Evolutionary conservation across 2,888 invertebrate species (phyloP).

Genomic region (Eristalis arbustorum): DNA sequence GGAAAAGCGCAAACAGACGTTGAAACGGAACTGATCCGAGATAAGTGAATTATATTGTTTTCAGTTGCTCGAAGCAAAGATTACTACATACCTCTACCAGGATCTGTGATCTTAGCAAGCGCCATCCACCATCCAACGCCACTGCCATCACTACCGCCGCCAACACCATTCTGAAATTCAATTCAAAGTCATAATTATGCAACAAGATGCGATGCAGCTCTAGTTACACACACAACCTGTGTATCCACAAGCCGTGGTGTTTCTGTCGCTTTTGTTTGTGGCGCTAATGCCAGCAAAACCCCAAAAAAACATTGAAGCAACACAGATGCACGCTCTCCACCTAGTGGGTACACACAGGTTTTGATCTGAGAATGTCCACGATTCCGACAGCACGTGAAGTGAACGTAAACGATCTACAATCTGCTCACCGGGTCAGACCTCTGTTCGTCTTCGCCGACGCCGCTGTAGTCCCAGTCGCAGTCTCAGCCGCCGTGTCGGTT

Average conservation of each 20-base stretch:
- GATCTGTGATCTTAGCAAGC: constrained; percentile 54
- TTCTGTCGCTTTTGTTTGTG: constrained; percentile 34
- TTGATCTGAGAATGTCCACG: constrained; percentile 64
- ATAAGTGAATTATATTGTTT: constrained; percentile 46
- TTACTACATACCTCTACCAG: constrained; percentile 39
- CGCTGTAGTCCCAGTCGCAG: neutral
- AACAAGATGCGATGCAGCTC: constrained; percentile 64
- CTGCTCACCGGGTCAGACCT: constrained; percentile 63
- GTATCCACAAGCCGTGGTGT: neutral
- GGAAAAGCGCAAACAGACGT: constrained; percentile 5
- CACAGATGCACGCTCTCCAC: constrained; percentile 25
- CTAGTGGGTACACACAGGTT: constrained; percentile 30
- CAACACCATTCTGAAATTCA: constrained; percentile 11
- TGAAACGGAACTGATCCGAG: constrained; percentile 37
- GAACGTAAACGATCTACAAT: constrained; percentile 68
- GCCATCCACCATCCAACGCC: constrained; percentile 45
- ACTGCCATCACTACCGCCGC: neutral
- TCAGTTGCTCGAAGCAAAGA: neutral
- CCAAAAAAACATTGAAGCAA: constrained; percentile 16
- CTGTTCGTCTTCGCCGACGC: constrained; percentile 36
- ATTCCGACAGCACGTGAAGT: constrained; percentile 65
- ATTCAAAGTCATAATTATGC: constrained; percentile 69
- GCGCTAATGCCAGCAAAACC: constrained; percentile 40
- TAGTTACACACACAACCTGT: constrained; percentile 50
- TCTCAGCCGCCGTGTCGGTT: constrained; percentile 17